Percentiles rank a stretch among this genome's conserved stretches.
Conservation (phyloP, 2,797 vertebrate genomes). For the Argentina silus region DNA sequence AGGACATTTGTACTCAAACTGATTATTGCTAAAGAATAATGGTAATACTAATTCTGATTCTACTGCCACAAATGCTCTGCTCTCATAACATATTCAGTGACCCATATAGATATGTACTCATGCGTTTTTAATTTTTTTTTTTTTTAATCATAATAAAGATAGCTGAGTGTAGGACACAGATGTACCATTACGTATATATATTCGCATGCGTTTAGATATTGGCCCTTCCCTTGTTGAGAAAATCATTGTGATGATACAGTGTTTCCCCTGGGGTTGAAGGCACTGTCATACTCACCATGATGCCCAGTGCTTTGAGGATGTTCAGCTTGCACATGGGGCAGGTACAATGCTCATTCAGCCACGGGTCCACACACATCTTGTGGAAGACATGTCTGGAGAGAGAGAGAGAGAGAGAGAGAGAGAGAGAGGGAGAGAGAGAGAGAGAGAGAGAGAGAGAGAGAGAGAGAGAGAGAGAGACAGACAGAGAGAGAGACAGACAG, state of each 20-base stretch:
- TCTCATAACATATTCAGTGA: background rate
- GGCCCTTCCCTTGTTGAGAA: too few species aligned
- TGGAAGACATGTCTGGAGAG: slow-evolving; percentile 92
- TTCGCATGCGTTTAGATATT: too few species aligned
- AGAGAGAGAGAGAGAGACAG: slow-evolving; percentile 18
- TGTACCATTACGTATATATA: too few species aligned
- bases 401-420: slow-evolving; percentile 9
- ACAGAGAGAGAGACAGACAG: background rate
- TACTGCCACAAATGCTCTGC: background rate
- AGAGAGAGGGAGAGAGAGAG: background rate
- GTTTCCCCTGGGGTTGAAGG: background rate
- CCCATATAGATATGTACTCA: background rate
- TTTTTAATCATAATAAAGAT: too few species aligned
- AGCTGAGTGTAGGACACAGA: too few species aligned
- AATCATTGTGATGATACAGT: too few species aligned
- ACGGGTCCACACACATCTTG: slow-evolving; percentile 96
- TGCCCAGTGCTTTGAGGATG: slow-evolving; percentile 96
- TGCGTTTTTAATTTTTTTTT: too few species aligned
- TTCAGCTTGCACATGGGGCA: slow-evolving; percentile 99
- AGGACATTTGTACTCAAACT: too few species aligned
- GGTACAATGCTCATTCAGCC: slow-evolving; percentile 96
- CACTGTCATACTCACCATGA: slow-evolving; percentile 83
- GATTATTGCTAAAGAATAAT: too few species aligned
- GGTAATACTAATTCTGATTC: background rate
- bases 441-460: slow-evolving; percentile 3